A percentile compares a stretch with the other conserved stretches of the same genome.
Conservation (phyloP, 37 sponge, comb jelly and placozoan genomes). For the Aphrocallistes beatrix region DNA sequence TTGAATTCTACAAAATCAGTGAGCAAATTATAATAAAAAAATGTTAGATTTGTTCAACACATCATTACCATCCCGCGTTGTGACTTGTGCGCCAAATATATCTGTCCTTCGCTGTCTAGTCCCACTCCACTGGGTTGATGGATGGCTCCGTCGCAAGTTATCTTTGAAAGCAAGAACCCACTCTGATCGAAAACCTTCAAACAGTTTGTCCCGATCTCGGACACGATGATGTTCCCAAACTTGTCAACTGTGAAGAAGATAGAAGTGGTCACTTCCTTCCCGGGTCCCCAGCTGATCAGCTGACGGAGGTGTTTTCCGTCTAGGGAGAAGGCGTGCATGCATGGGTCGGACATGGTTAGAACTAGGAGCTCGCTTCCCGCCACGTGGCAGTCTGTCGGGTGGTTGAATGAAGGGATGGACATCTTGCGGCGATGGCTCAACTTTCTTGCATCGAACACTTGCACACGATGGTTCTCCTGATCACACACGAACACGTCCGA, state of each 20-base stretch:
- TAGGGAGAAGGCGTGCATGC: neutral
- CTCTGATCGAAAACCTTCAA: neutral
- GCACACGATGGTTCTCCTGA: neutral
- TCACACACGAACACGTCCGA: neutral
- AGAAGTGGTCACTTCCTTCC: neutral
- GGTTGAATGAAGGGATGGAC: neutral
- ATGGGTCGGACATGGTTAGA: neutral
- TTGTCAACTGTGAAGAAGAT: neutral
- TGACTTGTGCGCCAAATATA: neutral
- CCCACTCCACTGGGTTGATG: neutral
- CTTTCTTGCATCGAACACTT: slow-evolving; percentile 10
- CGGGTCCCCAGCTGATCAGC: neutral
- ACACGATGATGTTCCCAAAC: neutral
- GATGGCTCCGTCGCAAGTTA: neutral
- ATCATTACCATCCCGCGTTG: neutral
- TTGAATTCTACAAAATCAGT: no score
- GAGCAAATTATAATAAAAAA: no score
- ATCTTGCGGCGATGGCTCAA: neutral
- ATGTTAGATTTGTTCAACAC: neutral
- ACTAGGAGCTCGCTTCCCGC: neutral
- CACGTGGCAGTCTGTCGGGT: neutral
- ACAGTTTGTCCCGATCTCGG: neutral
- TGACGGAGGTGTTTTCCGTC: neutral
- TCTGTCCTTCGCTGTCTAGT: neutral
- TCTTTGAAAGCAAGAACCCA: neutral